Base-by-base conservation (phyloP, 2,888 invertebrate genomes). In the Colostygia pectinataria region DNA sequence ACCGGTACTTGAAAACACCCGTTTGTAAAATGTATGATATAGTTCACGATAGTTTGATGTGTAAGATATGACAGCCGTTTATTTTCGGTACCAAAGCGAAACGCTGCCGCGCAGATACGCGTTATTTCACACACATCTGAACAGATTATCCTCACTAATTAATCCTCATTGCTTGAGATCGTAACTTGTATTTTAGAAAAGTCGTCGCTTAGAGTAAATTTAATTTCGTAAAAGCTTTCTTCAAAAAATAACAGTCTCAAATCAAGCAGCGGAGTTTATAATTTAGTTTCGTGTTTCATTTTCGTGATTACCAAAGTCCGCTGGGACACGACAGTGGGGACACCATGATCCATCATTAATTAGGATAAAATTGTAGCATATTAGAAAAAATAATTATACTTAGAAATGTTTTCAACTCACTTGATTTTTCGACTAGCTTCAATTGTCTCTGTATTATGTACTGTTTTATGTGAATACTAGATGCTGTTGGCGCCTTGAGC, bases 271-370 rank as follows among this genome's bases (percentile, higher is more conserved):
- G 38, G 53, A 51, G 43, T 36, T 57, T 59, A 54, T 53, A 57
- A 59, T 57, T 55, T 57, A 53, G 50, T 51, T 55, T 53, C 57
- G 51, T 56, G 54, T 56, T 53, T 46, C 49, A 40, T 43, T 46
- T 37, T 49, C 55, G 52, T 52, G 55, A 53, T 53, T 37, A 49
- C 20, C 45, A 34, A 31, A 27, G 34, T 39, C 43, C 25, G 9
- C 27, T 3, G 56, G 44, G 43, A 41, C 57, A 52, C 54, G 52
- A 25, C 1, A 45, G 20, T 43, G 15, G 44, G 45, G 31, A 0
- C 29, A 7, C 51, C 48, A 45, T 24, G 6, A 0, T 2, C 0
- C 3, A 15, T 1, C 2, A 10, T 13, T 12, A 25, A 2, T 12
- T 20, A 12, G 32, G 38, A 37, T 28, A 28, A 9, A 10, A 29